phyloP scores from a whole-genome alignment of 1,140 invertebrate species.

The Leptinotarsa lineolata region DNA sequence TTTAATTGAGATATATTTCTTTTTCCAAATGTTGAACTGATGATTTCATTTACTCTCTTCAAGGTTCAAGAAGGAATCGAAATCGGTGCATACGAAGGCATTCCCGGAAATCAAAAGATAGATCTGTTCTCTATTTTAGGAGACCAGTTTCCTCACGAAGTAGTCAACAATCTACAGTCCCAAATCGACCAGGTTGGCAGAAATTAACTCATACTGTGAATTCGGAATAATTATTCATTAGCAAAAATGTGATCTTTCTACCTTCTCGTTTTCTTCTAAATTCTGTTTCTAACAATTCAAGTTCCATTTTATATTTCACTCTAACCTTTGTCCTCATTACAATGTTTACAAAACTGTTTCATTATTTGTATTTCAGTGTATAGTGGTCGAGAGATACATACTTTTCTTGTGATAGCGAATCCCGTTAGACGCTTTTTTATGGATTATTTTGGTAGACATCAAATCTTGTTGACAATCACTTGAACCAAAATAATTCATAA shows the following conservation, averaged over 20 bases:
- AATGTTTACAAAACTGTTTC: too few species aligned
- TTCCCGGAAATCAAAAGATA: conserved; percentile 79
- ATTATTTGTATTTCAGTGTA: too few species aligned
- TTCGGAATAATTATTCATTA: conserved; percentile 10
- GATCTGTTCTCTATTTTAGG: conserved; percentile 80
- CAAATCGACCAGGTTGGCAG: conserved; percentile 80
- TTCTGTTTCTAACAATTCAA: too few species aligned
- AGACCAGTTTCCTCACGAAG: conserved; percentile 80
- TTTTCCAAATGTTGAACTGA: too few species aligned
- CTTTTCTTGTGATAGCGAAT: too few species aligned
- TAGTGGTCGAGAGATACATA: too few species aligned
- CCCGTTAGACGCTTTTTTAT: too few species aligned
- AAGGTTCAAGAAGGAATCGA: conserved; percentile 83
- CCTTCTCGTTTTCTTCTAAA: conserved; percentile 26
- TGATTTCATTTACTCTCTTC: conserved; percentile 8
- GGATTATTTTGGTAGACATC: too few species aligned
- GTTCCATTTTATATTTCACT: too few species aligned
- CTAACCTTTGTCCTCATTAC: neutral
- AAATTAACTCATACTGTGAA: conserved; percentile 55
- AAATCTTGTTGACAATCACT: too few species aligned
- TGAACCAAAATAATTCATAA: too few species aligned
- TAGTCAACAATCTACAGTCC: conserved; percentile 81
- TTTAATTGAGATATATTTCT: too few species aligned
- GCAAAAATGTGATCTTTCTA: conserved; percentile 23
- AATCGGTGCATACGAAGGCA: conserved; percentile 79